Evolutionary conservation across 2,888 invertebrate genomes (phyloP), one percentile per base, ranked within the genome.

Genomic region (Brachyptera putata): DNA sequence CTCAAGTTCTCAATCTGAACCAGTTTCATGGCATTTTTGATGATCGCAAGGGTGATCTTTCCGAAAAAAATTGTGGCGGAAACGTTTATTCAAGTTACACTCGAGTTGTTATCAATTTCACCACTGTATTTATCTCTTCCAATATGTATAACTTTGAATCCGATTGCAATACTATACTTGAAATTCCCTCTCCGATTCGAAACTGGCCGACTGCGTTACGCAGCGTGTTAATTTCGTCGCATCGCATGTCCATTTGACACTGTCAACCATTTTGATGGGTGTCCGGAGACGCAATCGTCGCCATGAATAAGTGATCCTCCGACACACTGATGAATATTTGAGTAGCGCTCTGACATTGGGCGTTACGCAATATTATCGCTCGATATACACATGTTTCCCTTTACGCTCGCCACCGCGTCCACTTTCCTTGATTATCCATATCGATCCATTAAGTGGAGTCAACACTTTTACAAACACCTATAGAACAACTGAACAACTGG

Each of bases 351-450:
- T 50, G 13, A 37, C 34, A 53, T 53, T 53, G 34, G 34, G 21
- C 34, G 34, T 14, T 53, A 36, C 18, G 36, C 18, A 4, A 9
- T 36, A 34, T 7, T 18, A 13, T 16, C 4, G 34, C 30, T 9
- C n/a, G 5, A 34, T 50, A 50, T 14, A 14, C 30, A 16, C 36
- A 46, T 24, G 46, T 53, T 36, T 7, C 16, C 13, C 3, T 50
- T 50, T 26, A 50, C 43, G 21, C 21, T n/a, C 34, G 41, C n/a
- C 46, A 21, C n/a, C 22, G 22, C 18, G 16, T 21, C 56, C 60
- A 61, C 60, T 61, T 48, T 49, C 49, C 37, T 21, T 61, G 60
- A 61, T 61, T 61, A 57, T 41, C 60, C n/a, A n/a, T 61, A 61
- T 61, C 60, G 60, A 61, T 57, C 50, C 34, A 22, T 14, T 36